Conservation (phyloP, 2,797 vertebrate species). For the Sebastolobus altivelis region DNA sequence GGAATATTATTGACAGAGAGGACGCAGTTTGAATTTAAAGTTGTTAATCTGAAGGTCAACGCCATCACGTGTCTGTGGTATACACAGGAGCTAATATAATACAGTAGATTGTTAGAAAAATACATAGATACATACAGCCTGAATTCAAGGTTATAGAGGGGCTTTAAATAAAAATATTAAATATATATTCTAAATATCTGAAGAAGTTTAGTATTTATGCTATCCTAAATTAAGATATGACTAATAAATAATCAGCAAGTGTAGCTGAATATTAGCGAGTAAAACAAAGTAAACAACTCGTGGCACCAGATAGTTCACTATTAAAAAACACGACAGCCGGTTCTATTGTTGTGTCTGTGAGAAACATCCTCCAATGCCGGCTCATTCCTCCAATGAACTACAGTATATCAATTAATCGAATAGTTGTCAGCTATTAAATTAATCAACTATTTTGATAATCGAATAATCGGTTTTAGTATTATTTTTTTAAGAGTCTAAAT, state of each 20-base stretch:
- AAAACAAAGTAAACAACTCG: neutral
- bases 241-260: neutral
- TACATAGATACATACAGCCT: neutral
- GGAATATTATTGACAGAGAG: slow-evolving; percentile 1
- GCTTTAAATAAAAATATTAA: neutral
- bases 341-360: neutral
- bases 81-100: neutral
- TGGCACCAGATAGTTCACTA: neutral
- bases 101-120: neutral
- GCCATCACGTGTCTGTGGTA: slow-evolving; percentile 12
- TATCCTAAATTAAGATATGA: neutral
- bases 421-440: too few species aligned
- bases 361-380: neutral
- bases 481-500: too few species aligned
- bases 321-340: neutral
- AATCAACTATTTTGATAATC: too few species aligned
- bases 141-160: neutral
- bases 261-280: neutral
- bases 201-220: neutral
- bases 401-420: neutral
- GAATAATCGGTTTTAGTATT: too few species aligned
- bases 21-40: slow-evolving; percentile 8
- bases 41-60: slow-evolving; percentile 22
- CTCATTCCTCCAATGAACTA: neutral
- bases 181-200: neutral